Evolutionary conservation across 2,113 vertebrate genomes (phyloP).

Genomic region (Ahaetulla prasina): DNA sequence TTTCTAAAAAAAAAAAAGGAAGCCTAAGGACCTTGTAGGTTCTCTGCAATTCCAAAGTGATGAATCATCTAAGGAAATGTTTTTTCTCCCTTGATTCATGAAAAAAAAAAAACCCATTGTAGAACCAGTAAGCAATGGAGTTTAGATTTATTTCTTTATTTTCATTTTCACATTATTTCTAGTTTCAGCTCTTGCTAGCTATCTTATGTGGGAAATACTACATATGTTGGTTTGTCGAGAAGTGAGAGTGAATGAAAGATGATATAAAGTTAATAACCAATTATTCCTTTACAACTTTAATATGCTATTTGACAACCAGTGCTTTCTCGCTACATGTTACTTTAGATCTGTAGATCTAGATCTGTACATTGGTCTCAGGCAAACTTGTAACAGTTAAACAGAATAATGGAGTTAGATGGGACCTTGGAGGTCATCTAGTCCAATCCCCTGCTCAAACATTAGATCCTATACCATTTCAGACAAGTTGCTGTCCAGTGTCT

Average conservation of each 20-base stretch:
- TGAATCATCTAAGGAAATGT: not conserved
- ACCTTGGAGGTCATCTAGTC: not conserved
- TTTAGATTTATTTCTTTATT: not conserved
- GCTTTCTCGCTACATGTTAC: not conserved
- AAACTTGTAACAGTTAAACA: not conserved
- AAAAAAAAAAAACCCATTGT: not conserved
- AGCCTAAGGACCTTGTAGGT: not conserved
- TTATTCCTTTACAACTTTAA: not conserved
- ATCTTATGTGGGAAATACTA: not conserved
- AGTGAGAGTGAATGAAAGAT: not conserved
- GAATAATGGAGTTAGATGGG: not conserved
- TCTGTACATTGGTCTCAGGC: not conserved
- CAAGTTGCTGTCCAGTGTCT: not conserved
- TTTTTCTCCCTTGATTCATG: not conserved
- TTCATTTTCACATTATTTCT: not conserved
- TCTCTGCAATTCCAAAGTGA: slow-evolving; percentile 6
- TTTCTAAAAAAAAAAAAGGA: slow-evolving; percentile 18
- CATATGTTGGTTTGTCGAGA: not conserved
- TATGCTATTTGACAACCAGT: not conserved
- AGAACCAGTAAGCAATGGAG: not conserved
- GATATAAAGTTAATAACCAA: not conserved
- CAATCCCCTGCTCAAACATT: not conserved
- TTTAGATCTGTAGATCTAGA: not conserved
- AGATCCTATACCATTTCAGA: not conserved
- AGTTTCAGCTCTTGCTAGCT: not conserved